Base-by-base conservation (phyloP, 1,140 invertebrate genomes). In the Brachionus calyciflorus region DNA sequence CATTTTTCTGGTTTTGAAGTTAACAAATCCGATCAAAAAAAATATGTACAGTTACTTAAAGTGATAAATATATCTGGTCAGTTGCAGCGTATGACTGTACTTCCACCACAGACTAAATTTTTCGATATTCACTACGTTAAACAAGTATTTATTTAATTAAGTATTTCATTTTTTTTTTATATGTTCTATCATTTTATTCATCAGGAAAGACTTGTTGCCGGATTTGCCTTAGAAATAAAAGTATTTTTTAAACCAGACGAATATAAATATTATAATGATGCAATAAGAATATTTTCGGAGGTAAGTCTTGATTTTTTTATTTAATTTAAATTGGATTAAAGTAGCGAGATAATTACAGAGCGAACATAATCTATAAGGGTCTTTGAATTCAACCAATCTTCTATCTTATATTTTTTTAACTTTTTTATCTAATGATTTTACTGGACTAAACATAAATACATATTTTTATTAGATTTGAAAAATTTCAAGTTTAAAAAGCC, bases 201-300 rank as follows among this genome's bases (percentile, higher is more conserved):
- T 69, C 2, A 65, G 75, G 63, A 77, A 51, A 12, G 49, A 21
- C 12, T 77, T n/a, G 76, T 73, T 14, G 24, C 76, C 7, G 68
- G 68, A 9, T 69, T 69, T 73, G 40, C 68, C 3, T 55, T 85
- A 24, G 81, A 83, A 7, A 84, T 84, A 78, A 79, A 78, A 5
- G 78, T 85, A 33, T 83, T 84, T 60, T 85, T 85, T 77, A 80
- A 60, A 26, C 83, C 84, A 6, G 81, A 84, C 79, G 84, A 85
- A 78, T 84, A 82, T 81, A 78, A 84, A 69, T 85, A 85, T 69
- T 85, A 85, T 77, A 84, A 85, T 80, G 84, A 85, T 68, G 82
- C 82, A 51, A 82, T 85, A 33, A 78, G 83, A 49, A 84, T 85
- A 41, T 82, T 37, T 57, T 55, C 49, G 14, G 26, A 46, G 17